Base-by-base conservation (phyloP, 1,140 invertebrate species). In the Drosophila obscura region DNA sequence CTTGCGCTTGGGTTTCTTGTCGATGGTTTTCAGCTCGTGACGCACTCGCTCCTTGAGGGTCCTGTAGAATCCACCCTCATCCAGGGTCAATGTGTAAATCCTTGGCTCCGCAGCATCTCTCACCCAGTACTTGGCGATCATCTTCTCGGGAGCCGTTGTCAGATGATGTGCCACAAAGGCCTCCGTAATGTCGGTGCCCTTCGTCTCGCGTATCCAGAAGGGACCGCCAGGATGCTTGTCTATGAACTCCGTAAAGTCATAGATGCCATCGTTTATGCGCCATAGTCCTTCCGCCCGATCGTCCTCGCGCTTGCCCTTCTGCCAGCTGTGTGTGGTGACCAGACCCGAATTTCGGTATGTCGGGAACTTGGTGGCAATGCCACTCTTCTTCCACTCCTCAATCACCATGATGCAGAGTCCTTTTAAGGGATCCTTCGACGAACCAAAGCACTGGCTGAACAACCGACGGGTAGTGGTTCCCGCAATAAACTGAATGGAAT, bases 131-230 rank as follows among this genome's bases (percentile, higher is more conserved):
- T 94, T 95, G 3, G 91, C 85, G 1, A 96, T 89, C 31, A 95
- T 74, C 26, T 91, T 92, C 55, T 93, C 91, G 0, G 95, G 92
- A 0, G 57, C 39, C 0, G 91, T 73, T 2, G 91, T 91, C 19
- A 94, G 74, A 76, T 95, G 95, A 90, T 94, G 94, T 1, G 80
- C 73, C 92, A 96, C 94, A 64, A 96, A 96, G 8, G 93, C 92
- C 91, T 96, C 95, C 1, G 95, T 96, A 2, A 96, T 95, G 74
- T 96, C 95, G 0, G 94, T 95, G 0, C 95, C 95, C 82, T 93
- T 93, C 1, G 95, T 95, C 13, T 95, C 69, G 6, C 90, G 62
- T 15, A 96, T 80, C 95, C 95, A 96, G 76, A 95, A 94, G 11
- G 89, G 5, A 13, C 96, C 95, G 26, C 96, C 96, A 1, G 96